Evolutionary conservation across 2,888 invertebrate genomes (phyloP).

Genomic region (Germaria angustata): DNA sequence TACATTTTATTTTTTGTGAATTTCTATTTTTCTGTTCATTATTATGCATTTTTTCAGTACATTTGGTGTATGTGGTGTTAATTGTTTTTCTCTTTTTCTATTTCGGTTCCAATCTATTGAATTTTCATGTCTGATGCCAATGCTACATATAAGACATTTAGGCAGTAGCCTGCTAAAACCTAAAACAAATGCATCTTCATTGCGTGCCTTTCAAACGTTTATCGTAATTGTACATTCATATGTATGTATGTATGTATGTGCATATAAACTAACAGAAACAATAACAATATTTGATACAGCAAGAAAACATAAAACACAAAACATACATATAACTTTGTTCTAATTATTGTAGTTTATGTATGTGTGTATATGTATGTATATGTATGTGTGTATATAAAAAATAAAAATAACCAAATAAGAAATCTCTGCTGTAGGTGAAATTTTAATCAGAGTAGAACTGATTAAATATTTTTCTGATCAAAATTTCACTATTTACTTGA

Average conservation of each 20-base stretch:
- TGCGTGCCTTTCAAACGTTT: slow-evolving; percentile 56
- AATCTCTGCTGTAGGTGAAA: slow-evolving; percentile 40
- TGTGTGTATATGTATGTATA: no score
- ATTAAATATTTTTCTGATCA: slow-evolving; percentile 6
- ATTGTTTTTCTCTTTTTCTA: slow-evolving; percentile 9
- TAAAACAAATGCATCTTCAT: slow-evolving; percentile 29
- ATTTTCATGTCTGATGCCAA: slow-evolving; percentile 70
- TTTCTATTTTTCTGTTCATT: slow-evolving; percentile 20
- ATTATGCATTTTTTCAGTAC: slow-evolving; percentile 54
- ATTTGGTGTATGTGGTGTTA: neutral
- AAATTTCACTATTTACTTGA: slow-evolving; percentile 53
- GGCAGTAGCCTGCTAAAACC: slow-evolving; percentile 34
- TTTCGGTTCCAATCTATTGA: slow-evolving; percentile 76
- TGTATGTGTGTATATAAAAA: neutral
- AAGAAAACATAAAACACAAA: neutral
- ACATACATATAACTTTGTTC: slow-evolving; percentile 49
- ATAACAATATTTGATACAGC: neutral
- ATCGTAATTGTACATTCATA: slow-evolving; percentile 35
- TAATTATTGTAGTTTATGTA: slow-evolving; percentile 14
- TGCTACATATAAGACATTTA: slow-evolving; percentile 14
- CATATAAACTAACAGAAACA: neutral
- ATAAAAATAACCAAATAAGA: slow-evolving; percentile 11
- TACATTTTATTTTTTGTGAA: neutral
- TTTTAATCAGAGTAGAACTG: slow-evolving; percentile 59
- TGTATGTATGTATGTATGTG: no score